Evolutionary conservation across 2,797 vertebrate species (phyloP).

Genomic region (Gastrophryne carolinensis): DNA sequence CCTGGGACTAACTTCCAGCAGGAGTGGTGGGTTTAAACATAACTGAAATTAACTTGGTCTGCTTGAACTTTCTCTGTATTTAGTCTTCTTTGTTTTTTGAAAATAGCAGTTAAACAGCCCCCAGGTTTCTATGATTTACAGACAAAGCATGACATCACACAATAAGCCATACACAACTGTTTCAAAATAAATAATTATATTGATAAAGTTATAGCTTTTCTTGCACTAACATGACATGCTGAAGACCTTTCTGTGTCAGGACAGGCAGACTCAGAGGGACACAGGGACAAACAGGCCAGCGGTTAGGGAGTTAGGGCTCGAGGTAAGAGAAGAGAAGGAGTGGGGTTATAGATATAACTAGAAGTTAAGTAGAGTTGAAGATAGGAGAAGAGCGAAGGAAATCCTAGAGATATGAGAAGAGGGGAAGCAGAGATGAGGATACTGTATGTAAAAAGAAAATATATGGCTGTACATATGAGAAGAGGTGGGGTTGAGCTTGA

Average conservation of each 20-base stretch:
- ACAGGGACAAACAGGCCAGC: neutral
- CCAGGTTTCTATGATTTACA: no score
- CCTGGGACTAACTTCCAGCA: no score
- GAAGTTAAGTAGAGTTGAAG: neutral
- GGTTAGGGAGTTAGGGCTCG: neutral
- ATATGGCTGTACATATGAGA: no score
- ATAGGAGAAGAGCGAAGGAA: neutral
- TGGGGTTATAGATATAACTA: neutral
- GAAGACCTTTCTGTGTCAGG: conserved; percentile 32
- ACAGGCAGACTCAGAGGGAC: conserved; percentile 37
- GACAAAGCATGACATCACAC: neutral
- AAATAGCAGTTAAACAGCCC: no score
- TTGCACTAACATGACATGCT: conserved; percentile 49
- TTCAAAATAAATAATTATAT: conserved; percentile 54
- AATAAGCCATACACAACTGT: conserved; percentile 20
- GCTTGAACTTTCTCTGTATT: no score
- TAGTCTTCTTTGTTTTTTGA: no score
- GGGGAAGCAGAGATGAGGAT: no score
- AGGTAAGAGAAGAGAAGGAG: neutral
- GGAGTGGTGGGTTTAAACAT: no score
- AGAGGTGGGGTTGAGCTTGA: no score
- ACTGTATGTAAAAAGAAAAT: no score
- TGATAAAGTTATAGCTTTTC: conserved; percentile 49
- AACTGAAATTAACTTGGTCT: no score
- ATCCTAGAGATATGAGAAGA: neutral